Base-by-base conservation (phyloP, 2,888 invertebrate genomes). In the Anodontia alba region DNA sequence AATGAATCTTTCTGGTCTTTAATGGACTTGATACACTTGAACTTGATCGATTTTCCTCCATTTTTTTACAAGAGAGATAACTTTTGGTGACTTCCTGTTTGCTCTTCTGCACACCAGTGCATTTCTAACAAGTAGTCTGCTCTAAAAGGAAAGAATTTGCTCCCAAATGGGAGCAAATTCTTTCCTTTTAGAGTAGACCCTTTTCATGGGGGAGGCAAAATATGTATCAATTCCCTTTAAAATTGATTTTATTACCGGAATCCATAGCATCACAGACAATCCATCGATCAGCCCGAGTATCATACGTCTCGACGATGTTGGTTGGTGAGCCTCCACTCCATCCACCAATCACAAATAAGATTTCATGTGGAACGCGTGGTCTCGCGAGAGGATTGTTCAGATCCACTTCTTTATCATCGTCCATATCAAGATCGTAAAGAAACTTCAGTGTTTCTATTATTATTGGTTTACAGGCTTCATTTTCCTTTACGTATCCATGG, bases 371-470 rank as follows among this genome's bases (percentile, higher is more conserved):
- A n/a, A 97, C 96, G 80, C 98, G 95, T 0, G 97, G 97, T 80
- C 96, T 95, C 12, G 96, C 95, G 49, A 96, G 91, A 0, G 96
- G 96, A 91, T 96, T 96, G 87, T 90, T 92, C 23, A 94, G 87
- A 84, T 95, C 95, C 7, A 94, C 90, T 70, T 97, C 97, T 92
- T 97, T 95, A 71, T 95, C 97, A 92, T 96, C 96, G 83, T 98
- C 97, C 96, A 98, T 97, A 95, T 98, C 98, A 92, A 98, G 95
- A 94, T 98, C 98, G 95, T 98, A 98, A 68, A 98, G 96, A 94
- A 98, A 98, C 93, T 97, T 97, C 51, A 98, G 95, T 0, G 98
- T 98, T 94, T 98, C 98, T 46, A 98, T 97, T 84, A 98, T 97
- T 85, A 98, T 96, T 0, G 98, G 98, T 23, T 97, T 96, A 88